These are phyloP conservation scores for Helostoma temminkii DNA, from an alignment of 2,797 vertebrate species.

Conservation along the genomic window DNA sequence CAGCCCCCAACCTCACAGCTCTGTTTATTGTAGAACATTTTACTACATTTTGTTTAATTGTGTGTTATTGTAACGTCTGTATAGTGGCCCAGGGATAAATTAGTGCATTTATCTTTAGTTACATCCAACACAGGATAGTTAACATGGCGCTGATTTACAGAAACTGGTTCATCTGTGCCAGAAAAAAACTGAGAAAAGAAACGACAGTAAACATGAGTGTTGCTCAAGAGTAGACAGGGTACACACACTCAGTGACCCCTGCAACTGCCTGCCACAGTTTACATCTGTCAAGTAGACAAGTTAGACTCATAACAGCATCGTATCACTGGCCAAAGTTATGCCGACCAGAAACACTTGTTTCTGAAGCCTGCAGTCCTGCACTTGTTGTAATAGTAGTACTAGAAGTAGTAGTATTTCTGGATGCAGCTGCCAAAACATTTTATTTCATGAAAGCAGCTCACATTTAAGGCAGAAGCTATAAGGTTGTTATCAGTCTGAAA, in stretches of 20 bases:
- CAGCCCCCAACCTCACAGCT: conserved; percentile 7
- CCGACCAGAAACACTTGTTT: too few relatives aligned
- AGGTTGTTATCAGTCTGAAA: too few relatives aligned
- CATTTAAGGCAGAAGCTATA: background rate
- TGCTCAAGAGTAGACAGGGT: background rate
- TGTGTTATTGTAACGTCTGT: background rate
- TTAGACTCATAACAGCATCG: background rate
- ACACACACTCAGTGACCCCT: background rate
- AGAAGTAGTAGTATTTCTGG: too few relatives aligned
- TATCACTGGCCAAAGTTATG: background rate
- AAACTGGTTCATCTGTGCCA: background rate
- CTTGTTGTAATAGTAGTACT: too few relatives aligned
- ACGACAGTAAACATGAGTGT: background rate
- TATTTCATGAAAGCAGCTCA: conserved; percentile 14
- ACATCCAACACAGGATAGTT: background rate
- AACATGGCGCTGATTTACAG: too few relatives aligned
- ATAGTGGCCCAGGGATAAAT: background rate
- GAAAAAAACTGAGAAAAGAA: background rate
- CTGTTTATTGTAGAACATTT: background rate
- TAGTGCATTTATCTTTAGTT: background rate
- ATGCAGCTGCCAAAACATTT: conserved; percentile 30
- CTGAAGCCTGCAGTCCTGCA: too few relatives aligned
- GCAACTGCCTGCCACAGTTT: background rate
- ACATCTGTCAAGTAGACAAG: background rate
- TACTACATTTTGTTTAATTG: too few relatives aligned